Percentiles rank a stretch among this genome's conserved stretches.
Evolutionary conservation across 2,113 vertebrate genomes (phyloP).

Genomic region (Equus przewalskii): DNA sequence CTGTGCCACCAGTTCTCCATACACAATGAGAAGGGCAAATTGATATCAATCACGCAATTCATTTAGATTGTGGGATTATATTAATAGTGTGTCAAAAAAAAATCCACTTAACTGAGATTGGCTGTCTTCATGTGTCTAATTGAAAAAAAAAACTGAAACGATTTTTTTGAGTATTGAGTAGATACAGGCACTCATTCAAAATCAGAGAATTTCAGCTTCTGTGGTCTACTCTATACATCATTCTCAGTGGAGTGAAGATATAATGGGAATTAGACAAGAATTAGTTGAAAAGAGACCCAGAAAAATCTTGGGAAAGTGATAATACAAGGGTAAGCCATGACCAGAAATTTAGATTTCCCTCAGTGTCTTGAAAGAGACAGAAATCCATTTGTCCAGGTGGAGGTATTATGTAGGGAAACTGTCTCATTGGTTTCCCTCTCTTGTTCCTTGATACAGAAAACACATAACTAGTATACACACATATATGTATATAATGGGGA

Average conservation of each 20-base stretch:
- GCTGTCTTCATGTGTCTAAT: not conserved
- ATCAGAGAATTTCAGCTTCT: not conserved
- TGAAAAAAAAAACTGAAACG: not conserved
- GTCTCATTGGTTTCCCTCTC: not conserved
- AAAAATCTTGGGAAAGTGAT: not conserved
- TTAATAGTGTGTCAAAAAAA: not conserved
- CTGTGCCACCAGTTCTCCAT: not conserved
- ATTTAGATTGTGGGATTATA: not conserved
- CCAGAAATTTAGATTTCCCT: not conserved
- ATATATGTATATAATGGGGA: not conserved
- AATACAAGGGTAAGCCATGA: not conserved
- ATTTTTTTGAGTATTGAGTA: too few species aligned
- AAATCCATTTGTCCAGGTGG: not conserved
- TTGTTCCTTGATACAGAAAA: not conserved
- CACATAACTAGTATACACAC: not conserved
- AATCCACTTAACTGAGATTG: not conserved
- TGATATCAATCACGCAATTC: not conserved
- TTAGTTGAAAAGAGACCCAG: not conserved
- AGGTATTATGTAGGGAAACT: not conserved
- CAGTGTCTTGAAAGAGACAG: not conserved
- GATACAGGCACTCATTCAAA: not conserved
- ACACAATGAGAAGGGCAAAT: not conserved
- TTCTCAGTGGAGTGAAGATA: not conserved
- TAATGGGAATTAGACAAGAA: not conserved
- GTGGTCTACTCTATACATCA: not conserved